These are phyloP conservation scores for Drosophila parabipectinata DNA, from an alignment of 1,140 invertebrate genomes.

Conservation along the genomic window DNA sequence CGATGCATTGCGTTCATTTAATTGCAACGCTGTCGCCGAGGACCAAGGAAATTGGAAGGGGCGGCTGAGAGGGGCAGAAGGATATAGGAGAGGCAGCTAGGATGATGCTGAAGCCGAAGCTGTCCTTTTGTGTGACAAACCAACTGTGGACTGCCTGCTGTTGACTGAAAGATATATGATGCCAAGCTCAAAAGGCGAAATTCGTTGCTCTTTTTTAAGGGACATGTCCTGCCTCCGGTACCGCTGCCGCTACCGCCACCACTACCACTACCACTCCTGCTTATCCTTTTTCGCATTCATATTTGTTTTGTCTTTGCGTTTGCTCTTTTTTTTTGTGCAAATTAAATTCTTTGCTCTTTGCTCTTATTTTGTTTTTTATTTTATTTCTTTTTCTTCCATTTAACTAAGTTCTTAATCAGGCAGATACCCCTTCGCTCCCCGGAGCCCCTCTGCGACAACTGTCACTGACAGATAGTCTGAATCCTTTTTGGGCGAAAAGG, in stretches of 20 bases:
- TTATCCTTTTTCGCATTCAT: slow-evolving; percentile 2
- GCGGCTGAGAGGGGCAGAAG: background rate
- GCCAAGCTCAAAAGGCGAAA: slow-evolving; percentile 46
- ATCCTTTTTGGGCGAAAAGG: background rate
- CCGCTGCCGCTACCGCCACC: too few species aligned
- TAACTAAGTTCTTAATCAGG: slow-evolving; percentile 70
- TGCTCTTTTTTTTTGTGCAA: slow-evolving; percentile 44
- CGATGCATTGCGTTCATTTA: slow-evolving; percentile 60
- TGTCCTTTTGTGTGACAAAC: slow-evolving; percentile 57
- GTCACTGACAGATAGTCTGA: slow-evolving; percentile 39
- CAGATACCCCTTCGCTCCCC: background rate
- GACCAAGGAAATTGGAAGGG: background rate
- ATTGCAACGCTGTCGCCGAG: slow-evolving; percentile 58
- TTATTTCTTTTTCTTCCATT: slow-evolving; percentile 37
- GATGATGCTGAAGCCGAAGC: background rate
- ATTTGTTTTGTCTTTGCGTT: slow-evolving; percentile 37
- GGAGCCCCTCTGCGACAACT: slow-evolving; percentile 5
- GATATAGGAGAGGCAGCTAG: background rate
- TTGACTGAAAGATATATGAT: slow-evolving; percentile 56
- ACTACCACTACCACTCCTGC: background rate
- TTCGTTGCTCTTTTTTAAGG: slow-evolving; percentile 46
- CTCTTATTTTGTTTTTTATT: slow-evolving; percentile 32
- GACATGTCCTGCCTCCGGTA: slow-evolving; percentile 3
- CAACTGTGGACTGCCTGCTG: slow-evolving; percentile 47
- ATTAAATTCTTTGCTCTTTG: slow-evolving; percentile 55